Conservation (phyloP, 2,888 invertebrate genomes). For the Gastracanthus pulcherrimus region DNA sequence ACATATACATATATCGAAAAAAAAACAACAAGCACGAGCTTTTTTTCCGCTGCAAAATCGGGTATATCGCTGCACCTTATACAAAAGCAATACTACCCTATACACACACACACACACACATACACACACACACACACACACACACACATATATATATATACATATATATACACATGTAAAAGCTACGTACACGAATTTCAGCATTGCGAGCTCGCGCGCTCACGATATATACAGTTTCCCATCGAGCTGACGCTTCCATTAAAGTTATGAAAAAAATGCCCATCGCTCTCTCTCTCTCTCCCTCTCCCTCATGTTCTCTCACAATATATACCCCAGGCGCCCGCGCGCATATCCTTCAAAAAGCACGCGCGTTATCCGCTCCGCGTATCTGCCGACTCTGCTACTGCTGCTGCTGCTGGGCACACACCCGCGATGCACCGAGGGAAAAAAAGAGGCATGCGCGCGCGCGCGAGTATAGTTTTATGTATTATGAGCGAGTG, state of each 20-base stretch:
- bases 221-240: conserved; percentile 31
- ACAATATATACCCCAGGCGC: background rate
- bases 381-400: conserved; percentile 37
- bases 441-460: background rate
- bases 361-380: conserved; percentile 38
- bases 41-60: conserved; percentile 38
- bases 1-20: background rate
- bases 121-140: too few relatives aligned
- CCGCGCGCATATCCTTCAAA: conserved; percentile 14
- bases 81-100: conserved; percentile 6
- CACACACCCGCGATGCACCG: background rate
- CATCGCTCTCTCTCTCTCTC: conserved; percentile 23
- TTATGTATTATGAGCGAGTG: conserved; percentile 37
- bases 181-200: background rate
- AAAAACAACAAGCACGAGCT: conserved; percentile 16
- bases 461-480: background rate
- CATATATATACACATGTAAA: background rate
- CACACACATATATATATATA: background rate
- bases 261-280: conserved; percentile 57
- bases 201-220: background rate
- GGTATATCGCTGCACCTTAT: conserved; percentile 37
- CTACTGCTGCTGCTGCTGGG: too few relatives aligned
- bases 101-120: background rate
- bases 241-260: conserved; percentile 54
- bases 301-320: too few relatives aligned